Conservation (phyloP, 2,888 invertebrate species). For the Drosophila nigricruria region DNA sequence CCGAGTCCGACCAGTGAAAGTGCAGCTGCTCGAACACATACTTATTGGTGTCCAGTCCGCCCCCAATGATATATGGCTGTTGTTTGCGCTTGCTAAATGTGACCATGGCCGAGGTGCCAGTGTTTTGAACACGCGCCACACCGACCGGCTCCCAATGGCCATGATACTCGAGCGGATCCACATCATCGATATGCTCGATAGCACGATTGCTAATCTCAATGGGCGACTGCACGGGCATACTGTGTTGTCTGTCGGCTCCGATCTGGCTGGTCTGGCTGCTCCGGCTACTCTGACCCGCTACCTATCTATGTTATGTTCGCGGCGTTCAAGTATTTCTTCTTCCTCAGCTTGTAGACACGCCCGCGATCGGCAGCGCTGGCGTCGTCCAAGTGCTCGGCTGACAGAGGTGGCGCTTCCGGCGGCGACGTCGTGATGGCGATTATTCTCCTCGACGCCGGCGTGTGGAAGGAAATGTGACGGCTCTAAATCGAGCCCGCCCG, state of each 20-base stretch:
- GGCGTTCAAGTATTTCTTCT: slow-evolving; percentile 80
- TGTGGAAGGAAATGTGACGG: slow-evolving; percentile 59
- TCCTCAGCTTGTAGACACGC: slow-evolving; percentile 84
- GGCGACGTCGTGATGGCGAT: slow-evolving; percentile 84
- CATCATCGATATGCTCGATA: slow-evolving; percentile 85
- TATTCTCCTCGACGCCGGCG: slow-evolving; percentile 74
- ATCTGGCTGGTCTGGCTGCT: slow-evolving; percentile 7
- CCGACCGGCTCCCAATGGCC: slow-evolving; percentile 85
- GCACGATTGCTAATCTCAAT: slow-evolving; percentile 85
- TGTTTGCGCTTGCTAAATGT: slow-evolving; percentile 87
- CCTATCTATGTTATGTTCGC: slow-evolving; percentile 77
- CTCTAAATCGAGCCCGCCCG: slow-evolving; percentile 50
- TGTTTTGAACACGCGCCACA: slow-evolving; percentile 84
- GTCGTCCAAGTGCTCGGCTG: slow-evolving; percentile 75
- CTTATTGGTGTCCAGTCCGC: slow-evolving; percentile 88
- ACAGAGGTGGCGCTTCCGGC: slow-evolving; percentile 77
- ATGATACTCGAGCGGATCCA: slow-evolving; percentile 85
- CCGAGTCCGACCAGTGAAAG: slow-evolving; percentile 92
- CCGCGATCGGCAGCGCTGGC: slow-evolving; percentile 80
- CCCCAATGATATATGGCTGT: slow-evolving; percentile 88
- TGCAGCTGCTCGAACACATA: slow-evolving; percentile 92
- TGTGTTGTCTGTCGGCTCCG: slow-evolving; percentile 26
- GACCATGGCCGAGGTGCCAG: slow-evolving; percentile 87
- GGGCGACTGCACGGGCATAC: slow-evolving; percentile 85
- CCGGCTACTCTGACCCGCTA: slow-evolving; percentile 13